These are phyloP conservation scores for Botrylloides violaceus DNA, from an alignment of 23 tunicate genomes.

Conservation along the genomic window DNA sequence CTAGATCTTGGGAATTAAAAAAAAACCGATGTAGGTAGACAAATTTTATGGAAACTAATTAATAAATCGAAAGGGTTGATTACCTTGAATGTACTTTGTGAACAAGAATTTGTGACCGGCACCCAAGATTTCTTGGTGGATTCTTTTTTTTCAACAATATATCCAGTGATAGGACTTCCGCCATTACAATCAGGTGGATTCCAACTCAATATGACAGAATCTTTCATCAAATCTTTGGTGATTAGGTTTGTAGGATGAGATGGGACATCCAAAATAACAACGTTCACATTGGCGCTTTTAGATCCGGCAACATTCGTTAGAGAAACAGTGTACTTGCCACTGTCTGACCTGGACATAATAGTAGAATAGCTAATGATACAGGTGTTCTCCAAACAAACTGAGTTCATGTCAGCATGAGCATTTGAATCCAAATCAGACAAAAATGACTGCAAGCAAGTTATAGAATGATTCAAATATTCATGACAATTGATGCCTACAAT, in stretches of 20 bases:
- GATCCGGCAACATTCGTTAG: slow-evolving; percentile 69
- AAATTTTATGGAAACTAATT: not conserved
- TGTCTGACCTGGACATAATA: slow-evolving; percentile 38
- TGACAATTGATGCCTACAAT: too few relatives aligned
- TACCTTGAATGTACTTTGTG: slow-evolving; percentile 51
- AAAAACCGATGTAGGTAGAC: not conserved
- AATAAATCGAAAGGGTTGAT: not conserved
- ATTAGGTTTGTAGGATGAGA: slow-evolving; percentile 38
- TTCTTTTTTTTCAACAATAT: slow-evolving; percentile 78
- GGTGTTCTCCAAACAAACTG: too few relatives aligned
- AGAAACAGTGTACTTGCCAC: slow-evolving; percentile 54
- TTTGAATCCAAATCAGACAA: too few relatives aligned
- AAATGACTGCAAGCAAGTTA: too few relatives aligned
- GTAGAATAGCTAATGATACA: too few relatives aligned
- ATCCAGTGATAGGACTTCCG: slow-evolving; percentile 52
- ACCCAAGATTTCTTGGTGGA: slow-evolving; percentile 72
- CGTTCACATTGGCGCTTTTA: slow-evolving; percentile 36
- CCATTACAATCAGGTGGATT: slow-evolving; percentile 57
- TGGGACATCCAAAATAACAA: slow-evolving; percentile 71
- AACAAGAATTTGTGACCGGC: slow-evolving; percentile 53
- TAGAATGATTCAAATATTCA: too few relatives aligned
- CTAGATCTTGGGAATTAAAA: too few relatives aligned
- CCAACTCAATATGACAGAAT: slow-evolving; percentile 66
- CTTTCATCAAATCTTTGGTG: slow-evolving; percentile 50
- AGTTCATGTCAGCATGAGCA: too few relatives aligned